A percentile compares a stretch with the other conserved stretches of the same genome.
Conservation (phyloP, 2,888 invertebrate genomes). For the Parnassius mnemosyne region DNA sequence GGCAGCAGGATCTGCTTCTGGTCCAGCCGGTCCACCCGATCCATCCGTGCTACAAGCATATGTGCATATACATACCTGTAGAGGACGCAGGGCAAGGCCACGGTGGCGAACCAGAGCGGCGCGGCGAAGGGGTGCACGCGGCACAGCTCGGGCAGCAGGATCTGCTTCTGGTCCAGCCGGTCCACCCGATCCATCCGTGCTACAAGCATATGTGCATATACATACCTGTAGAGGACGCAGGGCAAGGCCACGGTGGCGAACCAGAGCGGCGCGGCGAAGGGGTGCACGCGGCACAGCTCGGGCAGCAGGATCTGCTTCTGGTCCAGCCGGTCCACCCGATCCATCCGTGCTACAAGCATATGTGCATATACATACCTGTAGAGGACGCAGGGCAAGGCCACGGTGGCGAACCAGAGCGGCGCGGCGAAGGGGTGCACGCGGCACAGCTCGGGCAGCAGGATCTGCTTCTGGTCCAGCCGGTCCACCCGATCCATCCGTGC, state of each 20-base stretch:
- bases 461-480: conserved; percentile 97
- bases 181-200: conserved; percentile 81
- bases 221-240: conserved; percentile 90
- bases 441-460: conserved; percentile 97
- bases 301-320: conserved; percentile 99
- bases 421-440: conserved; percentile 98
- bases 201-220: no score
- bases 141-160: conserved; percentile 97
- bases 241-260: conserved; percentile 97
- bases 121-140: conserved; percentile 98
- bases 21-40: conserved; percentile 94
- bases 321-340: conserved; percentile 94
- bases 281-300: conserved; percentile 97
- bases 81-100: conserved; percentile 96
- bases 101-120: conserved; percentile 95
- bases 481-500: conserved; percentile 81
- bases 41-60: no score
- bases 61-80: conserved; percentile 77
- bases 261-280: conserved; percentile 96
- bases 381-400: conserved; percentile 96
- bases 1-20: conserved; percentile 99
- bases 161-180: conserved; percentile 97
- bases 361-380: conserved; percentile 77
- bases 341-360: no score
- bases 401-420: conserved; percentile 95